A percentile compares a stretch with the other conserved stretches of the same genome.
Evolutionary conservation across 2,113 vertebrate species (phyloP).

Genomic region (Rhinolophus sinicus): DNA sequence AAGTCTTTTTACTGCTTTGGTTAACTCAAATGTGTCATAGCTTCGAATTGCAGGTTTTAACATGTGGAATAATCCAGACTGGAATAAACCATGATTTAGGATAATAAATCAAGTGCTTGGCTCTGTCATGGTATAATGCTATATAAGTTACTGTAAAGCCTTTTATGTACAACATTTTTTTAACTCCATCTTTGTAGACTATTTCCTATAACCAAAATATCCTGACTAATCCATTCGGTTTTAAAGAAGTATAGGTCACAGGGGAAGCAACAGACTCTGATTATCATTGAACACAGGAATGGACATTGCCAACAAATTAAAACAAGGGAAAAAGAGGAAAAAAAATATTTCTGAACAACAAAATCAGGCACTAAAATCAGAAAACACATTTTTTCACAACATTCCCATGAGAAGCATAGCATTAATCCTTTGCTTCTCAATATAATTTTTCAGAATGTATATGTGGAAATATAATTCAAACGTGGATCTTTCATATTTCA

Average conservation of each 20-base stretch:
- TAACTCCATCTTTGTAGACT: not conserved
- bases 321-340: not conserved
- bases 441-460: not conserved
- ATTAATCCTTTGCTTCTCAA: not conserved
- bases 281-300: not conserved
- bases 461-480: not conserved
- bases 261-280: not conserved
- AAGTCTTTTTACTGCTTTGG: not conserved
- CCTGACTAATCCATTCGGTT: not conserved
- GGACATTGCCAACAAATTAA: not conserved
- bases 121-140: not conserved
- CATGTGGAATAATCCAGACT: not conserved
- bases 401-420: not conserved
- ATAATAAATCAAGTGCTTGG: not conserved
- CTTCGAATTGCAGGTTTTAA: not conserved
- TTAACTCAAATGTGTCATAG: not conserved
- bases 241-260: not conserved
- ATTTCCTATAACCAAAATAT: not conserved
- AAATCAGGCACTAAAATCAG: not conserved
- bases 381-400: slow-evolving; percentile 2
- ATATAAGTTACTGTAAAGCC: not conserved
- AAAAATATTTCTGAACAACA: not conserved
- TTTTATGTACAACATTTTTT: not conserved
- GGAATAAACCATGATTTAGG: not conserved
- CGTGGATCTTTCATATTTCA: not conserved